Conservation (phyloP, 2,113 vertebrate genomes). For the Lipophrys pholis region DNA sequence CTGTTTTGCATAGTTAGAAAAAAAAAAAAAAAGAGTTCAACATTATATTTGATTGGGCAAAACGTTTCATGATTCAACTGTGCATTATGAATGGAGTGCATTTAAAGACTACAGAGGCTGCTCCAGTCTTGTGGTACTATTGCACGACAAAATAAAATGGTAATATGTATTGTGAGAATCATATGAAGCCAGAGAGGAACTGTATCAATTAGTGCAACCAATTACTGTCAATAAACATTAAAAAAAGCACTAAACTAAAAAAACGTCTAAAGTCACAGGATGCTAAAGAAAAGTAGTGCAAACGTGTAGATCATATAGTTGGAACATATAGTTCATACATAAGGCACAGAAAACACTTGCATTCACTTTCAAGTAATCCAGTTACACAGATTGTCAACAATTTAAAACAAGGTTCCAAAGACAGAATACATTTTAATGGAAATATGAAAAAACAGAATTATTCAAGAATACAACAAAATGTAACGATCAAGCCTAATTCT, state of each 20-base stretch:
- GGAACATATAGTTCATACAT: conserved; percentile 4
- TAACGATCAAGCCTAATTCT: background rate
- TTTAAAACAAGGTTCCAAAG: conserved; percentile 10
- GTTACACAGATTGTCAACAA: conserved; percentile 56
- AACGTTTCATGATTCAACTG: background rate
- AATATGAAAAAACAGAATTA: background rate
- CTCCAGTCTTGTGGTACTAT: conserved; percentile 9
- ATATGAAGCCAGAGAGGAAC: background rate
- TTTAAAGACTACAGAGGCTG: conserved; percentile 21
- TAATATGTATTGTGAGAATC: background rate
- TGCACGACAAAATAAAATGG: conserved; percentile 3
- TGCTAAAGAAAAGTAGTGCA: background rate
- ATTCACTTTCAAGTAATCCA: conserved; percentile 45
- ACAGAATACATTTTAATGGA: background rate
- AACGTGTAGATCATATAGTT: too few species aligned
- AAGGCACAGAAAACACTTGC: conserved; percentile 2
- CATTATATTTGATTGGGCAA: conserved; percentile 10
- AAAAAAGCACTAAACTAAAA: background rate
- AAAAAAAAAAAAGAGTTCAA: background rate
- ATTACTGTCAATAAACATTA: background rate
- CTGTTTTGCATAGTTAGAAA: conserved; percentile 57
- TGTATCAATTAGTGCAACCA: background rate
- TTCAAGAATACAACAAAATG: background rate
- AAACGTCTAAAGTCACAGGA: background rate
- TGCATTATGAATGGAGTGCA: conserved; percentile 9